A percentile compares a stretch with the other conserved stretches of the same genome.
Evolutionary conservation across 2,888 invertebrate genomes (phyloP).

Genomic region (Philereme vetulata): DNA sequence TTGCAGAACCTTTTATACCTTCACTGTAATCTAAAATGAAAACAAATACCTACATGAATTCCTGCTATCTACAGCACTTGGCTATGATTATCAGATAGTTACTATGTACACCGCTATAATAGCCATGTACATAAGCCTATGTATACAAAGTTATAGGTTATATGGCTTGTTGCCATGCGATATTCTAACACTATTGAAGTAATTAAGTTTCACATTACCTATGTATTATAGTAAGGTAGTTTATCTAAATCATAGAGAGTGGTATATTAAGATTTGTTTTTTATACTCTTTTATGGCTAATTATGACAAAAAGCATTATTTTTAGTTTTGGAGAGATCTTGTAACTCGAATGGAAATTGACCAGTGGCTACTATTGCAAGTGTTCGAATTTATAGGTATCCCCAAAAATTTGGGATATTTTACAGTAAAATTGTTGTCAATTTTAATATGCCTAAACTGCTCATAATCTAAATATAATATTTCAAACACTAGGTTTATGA

Average conservation of each 20-base stretch:
- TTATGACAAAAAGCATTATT: slow-evolving; percentile 41
- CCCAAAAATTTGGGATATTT: neutral
- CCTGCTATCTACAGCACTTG: slow-evolving; percentile 51
- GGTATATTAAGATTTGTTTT: slow-evolving; percentile 33
- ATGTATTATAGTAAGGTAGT: slow-evolving; percentile 39
- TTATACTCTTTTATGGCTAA: slow-evolving; percentile 26
- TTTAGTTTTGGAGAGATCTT: slow-evolving; percentile 49
- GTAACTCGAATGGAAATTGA: slow-evolving; percentile 46
- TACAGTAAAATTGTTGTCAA: neutral
- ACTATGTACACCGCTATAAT: slow-evolving; percentile 55
- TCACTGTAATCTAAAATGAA: slow-evolving; percentile 42
- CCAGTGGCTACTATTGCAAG: slow-evolving; percentile 19
- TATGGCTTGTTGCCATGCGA: slow-evolving; percentile 76
- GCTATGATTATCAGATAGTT: slow-evolving; percentile 64
- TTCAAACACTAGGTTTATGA: slow-evolving; percentile 41
- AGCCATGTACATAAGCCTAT: slow-evolving; percentile 51
- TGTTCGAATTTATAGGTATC: neutral
- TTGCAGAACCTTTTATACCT: slow-evolving; percentile 23
- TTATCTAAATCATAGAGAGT: slow-evolving; percentile 37
- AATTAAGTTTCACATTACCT: slow-evolving; percentile 32
- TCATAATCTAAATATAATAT: slow-evolving; percentile 46
- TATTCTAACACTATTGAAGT: slow-evolving; percentile 52
- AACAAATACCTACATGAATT: slow-evolving; percentile 45
- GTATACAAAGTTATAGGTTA: slow-evolving; percentile 70
- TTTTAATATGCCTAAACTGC: slow-evolving; percentile 32